Base-by-base conservation (phyloP, 2,113 vertebrate genomes). In the Odocoileus hemionus region DNA sequence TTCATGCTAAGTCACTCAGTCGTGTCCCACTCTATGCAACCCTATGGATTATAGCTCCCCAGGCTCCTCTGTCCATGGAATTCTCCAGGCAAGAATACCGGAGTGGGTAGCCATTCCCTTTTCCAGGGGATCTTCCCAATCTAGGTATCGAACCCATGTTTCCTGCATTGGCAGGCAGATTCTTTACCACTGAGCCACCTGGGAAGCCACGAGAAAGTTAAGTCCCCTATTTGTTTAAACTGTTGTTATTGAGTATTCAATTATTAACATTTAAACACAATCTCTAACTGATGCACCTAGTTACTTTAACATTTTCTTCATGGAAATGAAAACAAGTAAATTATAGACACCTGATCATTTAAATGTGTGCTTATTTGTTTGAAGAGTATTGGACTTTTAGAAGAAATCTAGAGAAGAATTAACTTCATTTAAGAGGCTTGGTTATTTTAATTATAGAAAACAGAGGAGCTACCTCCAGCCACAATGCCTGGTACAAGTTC, bases 401-500 rank as follows among this genome's bases (percentile, higher is more conserved):
- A 86, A 93, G 45, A 83, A 93, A 91, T 43, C 6, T 64, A 67
- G 83, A 93, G 78, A 88, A 88, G 50, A 94, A 83, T 21, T 64
- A 84, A 84, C 10, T 91, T 80, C 58, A 82, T 91, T 85, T 84
- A 74, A 92, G 96, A 93, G 15, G 5, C 64, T 94, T 95, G 45
- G 86, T 89, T 91, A 93, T 95, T 97, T 95, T 95, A 80, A 43
- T 86, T 57, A 76, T 47, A 54, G 78, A 92, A 58, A 58, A 25
- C 76, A 94, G 76, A 70, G 47, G 43, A 23, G 33, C 47, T 50
- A 61, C 70, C 7, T 89, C 25, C 33, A 93, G 55, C 47, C 79
- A 60, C 80, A 28, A 87, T 52, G 57, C 47, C 28, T 78, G 14
- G 70, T 89, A 57, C 14, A 60, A 88, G 17, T 54, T 95, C 64